Evolutionary conservation across 2,888 invertebrate species (phyloP), one percentile per base, ranked within the genome.

Genomic region (Agonopterix alstromeriana): DNA sequence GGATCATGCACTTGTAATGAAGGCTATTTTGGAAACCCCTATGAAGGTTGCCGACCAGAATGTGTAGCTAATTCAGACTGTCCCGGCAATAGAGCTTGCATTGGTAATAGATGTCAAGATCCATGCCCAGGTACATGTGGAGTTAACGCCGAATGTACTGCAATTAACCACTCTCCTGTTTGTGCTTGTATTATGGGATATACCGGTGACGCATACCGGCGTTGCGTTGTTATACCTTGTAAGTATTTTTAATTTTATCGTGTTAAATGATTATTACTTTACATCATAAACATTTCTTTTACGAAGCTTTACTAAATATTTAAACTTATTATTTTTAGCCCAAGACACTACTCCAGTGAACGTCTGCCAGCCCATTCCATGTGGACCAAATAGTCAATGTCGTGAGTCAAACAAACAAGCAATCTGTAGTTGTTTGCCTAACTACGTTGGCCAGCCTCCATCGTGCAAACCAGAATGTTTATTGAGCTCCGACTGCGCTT

Each of bases 121-220:
- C 94, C 95, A 14, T 95, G 95, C 62, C 92, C 93, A 0, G 94
- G 94, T 49, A 92, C 92, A 14, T 95, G 95, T 70, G 95, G 94
- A 38, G 84, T 91, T 55, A 93, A 94, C 67, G 93, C 94, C 4
- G 90, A 92, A 53, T 95, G 95, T 70, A 87, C 90, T 53, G 92
- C 94, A 12, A 83, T 94, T 9, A 93, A 93, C 63, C 95, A 95
- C 72, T 79, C 91, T 45, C 94, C 94, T 2, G 90, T 85, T 49
- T 95, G 95, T 66, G 89, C 86, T 49, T 95, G 95, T 66, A 75
- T 89, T 48, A 64, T 77, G 35, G 93, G 93, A 53, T 93, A 87
- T 63, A 91, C 90, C 43, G 93, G 93, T 50, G 92, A 93, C 67
- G 88, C 90, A 8, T 90, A 85, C 63, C 84, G 89, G 48, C 87